phyloP scores from a whole-genome alignment of 2,113 vertebrate genomes.

The Phalacrocorax brasilianus region DNA sequence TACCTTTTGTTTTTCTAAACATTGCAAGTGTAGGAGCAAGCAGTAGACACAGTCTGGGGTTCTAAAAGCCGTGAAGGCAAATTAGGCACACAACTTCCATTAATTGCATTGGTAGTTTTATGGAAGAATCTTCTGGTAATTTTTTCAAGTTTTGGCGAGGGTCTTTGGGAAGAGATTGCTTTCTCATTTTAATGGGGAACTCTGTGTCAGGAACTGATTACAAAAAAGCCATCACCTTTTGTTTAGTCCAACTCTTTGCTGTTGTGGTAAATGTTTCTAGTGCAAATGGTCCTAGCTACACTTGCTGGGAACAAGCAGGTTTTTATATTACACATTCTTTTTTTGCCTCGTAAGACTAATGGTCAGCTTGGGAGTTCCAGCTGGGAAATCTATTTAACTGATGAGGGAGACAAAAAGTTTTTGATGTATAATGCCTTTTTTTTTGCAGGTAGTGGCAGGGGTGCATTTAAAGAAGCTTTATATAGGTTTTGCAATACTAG shows the following conservation, averaged over 20 bases:
- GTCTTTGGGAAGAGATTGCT: background rate
- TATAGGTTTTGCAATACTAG: background rate
- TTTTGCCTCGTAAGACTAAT: background rate
- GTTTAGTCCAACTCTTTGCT: background rate
- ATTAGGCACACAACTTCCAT: background rate
- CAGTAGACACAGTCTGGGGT: background rate
- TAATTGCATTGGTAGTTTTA: background rate
- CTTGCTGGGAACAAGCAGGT: background rate
- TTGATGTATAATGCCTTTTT: background rate
- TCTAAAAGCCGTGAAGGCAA: background rate
- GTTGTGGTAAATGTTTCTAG: background rate
- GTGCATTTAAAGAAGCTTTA: background rate
- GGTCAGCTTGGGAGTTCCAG: background rate
- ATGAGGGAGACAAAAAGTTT: background rate
- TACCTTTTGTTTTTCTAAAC: background rate
- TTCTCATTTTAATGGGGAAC: background rate
- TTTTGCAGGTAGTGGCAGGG: background rate
- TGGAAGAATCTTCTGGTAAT: background rate
- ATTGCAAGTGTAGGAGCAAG: background rate
- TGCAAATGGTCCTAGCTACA: background rate
- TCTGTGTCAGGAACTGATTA: background rate
- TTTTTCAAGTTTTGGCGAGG: background rate
- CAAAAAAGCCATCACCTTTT: background rate
- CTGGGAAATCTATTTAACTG: background rate
- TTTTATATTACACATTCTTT: background rate